Evolutionary conservation across 64 coral and sea anemone genomes (phyloP).

Genomic region (Actinia equina): DNA sequence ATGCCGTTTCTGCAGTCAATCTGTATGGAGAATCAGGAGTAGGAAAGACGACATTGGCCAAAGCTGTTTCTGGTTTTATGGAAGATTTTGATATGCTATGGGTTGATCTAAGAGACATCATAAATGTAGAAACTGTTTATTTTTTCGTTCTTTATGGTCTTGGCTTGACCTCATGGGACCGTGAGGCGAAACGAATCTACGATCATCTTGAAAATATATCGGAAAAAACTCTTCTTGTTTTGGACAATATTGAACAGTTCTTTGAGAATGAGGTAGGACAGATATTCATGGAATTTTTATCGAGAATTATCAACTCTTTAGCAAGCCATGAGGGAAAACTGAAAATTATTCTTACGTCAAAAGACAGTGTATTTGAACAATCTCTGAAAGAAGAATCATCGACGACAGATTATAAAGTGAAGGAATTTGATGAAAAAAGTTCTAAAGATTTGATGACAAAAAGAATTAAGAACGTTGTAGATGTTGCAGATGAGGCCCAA

Average conservation of each 20-base stretch:
- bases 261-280: background rate
- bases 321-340: background rate
- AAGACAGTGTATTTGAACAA: background rate
- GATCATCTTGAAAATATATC: background rate
- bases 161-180: background rate
- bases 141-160: conserved; percentile 12
- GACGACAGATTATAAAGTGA: background rate
- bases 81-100: background rate
- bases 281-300: background rate
- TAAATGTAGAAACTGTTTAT: conserved; percentile 16
- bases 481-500: background rate
- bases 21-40: conserved; percentile 31
- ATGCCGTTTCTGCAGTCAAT: background rate
- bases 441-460: background rate
- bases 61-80: conserved; percentile 12
- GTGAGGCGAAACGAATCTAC: background rate
- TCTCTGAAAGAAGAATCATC: background rate
- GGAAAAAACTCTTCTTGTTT: conserved; percentile 16
- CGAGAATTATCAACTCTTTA: background rate
- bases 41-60: conserved; percentile 34
- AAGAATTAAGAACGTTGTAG: background rate
- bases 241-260: conserved; percentile 41
- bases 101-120: conserved; percentile 31
- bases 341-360: conserved; percentile 31
- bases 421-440: background rate